These are phyloP conservation scores for Hypanus sabinus DNA, from an alignment of 2,113 vertebrate species.

Conservation along the genomic window DNA sequence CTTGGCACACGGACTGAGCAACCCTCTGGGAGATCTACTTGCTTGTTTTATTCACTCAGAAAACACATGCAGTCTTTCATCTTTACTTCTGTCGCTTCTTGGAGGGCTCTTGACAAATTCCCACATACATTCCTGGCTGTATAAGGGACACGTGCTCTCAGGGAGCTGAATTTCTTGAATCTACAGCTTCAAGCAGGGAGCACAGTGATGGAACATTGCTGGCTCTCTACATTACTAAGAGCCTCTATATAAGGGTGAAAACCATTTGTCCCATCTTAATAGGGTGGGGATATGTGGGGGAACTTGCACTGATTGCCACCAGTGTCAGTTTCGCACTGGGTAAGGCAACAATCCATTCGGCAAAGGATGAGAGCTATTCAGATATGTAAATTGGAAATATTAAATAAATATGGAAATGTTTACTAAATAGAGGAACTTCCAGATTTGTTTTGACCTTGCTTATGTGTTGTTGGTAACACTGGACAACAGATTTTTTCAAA, in stretches of 20 bases:
- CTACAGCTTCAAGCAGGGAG: background rate
- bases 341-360: background rate
- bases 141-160: too few relatives aligned
- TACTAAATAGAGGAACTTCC: background rate
- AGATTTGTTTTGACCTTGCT: background rate
- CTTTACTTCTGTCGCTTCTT: background rate
- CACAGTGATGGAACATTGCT: too few relatives aligned
- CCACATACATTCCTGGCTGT: background rate
- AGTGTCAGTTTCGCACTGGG: background rate
- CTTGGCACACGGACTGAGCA: background rate
- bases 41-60: background rate
- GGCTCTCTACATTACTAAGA: background rate
- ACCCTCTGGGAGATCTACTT: background rate
- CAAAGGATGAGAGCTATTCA: too few relatives aligned
- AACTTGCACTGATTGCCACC: background rate
- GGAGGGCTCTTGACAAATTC: background rate
- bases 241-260: background rate
- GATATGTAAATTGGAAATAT: background rate
- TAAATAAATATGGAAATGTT: background rate
- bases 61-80: constrained; percentile 2
- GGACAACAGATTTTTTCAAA: too few relatives aligned
- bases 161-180: background rate
- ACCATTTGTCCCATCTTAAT: background rate
- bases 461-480: too few relatives aligned
- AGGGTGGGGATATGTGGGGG: background rate